Base-by-base conservation (phyloP, 2,888 invertebrate genomes). In the Phymatocera aterrima region DNA sequence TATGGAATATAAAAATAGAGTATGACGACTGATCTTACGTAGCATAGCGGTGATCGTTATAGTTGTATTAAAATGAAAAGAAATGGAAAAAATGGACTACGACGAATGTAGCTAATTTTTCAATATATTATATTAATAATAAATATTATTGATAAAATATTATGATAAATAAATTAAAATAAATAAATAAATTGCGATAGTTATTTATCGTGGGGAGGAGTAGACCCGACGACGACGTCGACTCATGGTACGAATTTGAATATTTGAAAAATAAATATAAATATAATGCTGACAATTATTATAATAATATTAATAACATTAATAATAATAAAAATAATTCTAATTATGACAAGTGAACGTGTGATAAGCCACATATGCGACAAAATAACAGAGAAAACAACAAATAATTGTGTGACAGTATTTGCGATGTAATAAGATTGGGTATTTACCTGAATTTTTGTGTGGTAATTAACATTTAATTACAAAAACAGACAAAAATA, bases 391-490 rank as follows among this genome's bases (percentile, higher is more conserved):
- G 10, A 21, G 3, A 21, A 51, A 21, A 21, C 18, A 51, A 51
- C 6, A 60, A 51, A 64, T 18, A 64, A 64, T n/a, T n/a, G 64
- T 68, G 68, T 43, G 68, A 89, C 88, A 87, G 87, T 88, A 88
- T 89, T 88, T 87, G 86, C 87, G 83, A 84, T 81, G 83, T 85
- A 83, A 84, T 86, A 28, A 57, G 28, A n/a, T n/a, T n/a, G n/a
- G n/a, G 57, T 57, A 57, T 84, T 28, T 57, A 64, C 34, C 64
- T 64, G 18, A 34, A n/a, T n/a, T n/a, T 68, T 84, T 83, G 85
- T 87, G 88, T 88, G 87, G 88, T 89, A 86, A 88, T 87, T 87
- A 86, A 86, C 84, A 87, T 72, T 88, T 87, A 86, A 89, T 87
- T 86, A 87, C 85, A 82, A 21, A n/a, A n/a, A n/a, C n/a, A n/a